A percentile compares a stretch with the other conserved stretches of the same genome.
Conservation (phyloP, 2,113 vertebrate species). For the Cyanocitta stelleri region DNA sequence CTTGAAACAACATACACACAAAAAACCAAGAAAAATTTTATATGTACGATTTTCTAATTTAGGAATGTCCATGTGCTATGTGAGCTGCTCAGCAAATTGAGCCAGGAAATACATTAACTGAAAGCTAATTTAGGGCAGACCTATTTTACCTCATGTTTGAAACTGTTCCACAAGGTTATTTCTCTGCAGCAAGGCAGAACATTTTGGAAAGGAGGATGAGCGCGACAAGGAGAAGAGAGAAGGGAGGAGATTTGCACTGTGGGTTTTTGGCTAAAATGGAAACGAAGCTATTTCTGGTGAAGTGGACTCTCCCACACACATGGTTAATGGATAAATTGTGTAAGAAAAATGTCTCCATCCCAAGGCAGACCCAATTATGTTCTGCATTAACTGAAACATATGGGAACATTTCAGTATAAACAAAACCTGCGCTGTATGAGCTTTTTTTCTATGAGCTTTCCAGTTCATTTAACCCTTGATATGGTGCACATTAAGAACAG, state of each 20-base stretch:
- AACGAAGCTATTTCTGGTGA: slow-evolving; percentile 19
- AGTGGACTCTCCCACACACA: background rate
- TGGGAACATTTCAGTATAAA: slow-evolving; percentile 58
- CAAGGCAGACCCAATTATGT: slow-evolving; percentile 51
- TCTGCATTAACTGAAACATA: slow-evolving; percentile 51
- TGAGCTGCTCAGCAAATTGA: slow-evolving; percentile 4
- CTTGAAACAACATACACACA: background rate
- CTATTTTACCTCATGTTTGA: slow-evolving; percentile 17
- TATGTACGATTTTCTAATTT: background rate
- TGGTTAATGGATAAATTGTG: slow-evolving; percentile 27
- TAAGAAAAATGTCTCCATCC: slow-evolving; percentile 37
- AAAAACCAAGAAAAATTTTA: slow-evolving; percentile 1
- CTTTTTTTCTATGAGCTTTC: slow-evolving; percentile 25
- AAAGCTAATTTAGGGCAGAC: slow-evolving; percentile 24
- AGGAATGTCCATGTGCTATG: background rate
- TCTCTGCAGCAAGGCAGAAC: background rate
- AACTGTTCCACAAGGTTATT: slow-evolving; percentile 2
- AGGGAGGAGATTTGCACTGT: background rate
- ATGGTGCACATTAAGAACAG: background rate
- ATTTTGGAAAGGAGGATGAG: background rate
- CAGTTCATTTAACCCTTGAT: slow-evolving; percentile 59
- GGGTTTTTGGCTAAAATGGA: background rate
- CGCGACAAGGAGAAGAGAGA: background rate
- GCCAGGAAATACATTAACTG: slow-evolving; percentile 33
- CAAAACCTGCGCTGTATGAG: slow-evolving; percentile 50